A percentile compares a stretch with the other conserved stretches of the same genome.
Conservation (phyloP, 2,888 invertebrate species). For the Artemia sinica region DNA sequence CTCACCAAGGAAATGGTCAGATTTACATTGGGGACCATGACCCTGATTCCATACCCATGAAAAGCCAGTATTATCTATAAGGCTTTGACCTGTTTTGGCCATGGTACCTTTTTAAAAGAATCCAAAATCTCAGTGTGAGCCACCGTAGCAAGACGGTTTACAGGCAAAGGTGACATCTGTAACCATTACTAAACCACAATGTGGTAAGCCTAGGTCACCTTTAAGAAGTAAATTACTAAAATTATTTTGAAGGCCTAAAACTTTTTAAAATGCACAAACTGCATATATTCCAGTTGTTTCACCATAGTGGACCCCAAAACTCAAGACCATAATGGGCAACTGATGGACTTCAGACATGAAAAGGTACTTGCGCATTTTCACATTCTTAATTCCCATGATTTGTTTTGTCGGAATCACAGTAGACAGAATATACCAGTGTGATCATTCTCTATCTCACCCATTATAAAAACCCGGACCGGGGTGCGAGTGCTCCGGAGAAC, state of each 20-base stretch:
- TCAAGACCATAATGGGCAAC: not conserved
- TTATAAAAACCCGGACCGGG: too few species aligned
- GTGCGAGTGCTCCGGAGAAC: too few species aligned
- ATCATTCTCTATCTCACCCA: too few species aligned
- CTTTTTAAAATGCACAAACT: not conserved
- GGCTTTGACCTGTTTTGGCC: conserved; percentile 10
- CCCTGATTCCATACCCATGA: not conserved
- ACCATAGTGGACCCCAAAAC: too few species aligned
- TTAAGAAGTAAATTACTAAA: too few species aligned
- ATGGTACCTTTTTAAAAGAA: not conserved
- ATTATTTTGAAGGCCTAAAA: not conserved
- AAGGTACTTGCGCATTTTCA: not conserved
- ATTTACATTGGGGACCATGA: not conserved
- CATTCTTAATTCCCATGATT: not conserved
- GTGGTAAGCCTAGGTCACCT: too few species aligned
- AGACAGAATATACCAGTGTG: too few species aligned
- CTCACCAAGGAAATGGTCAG: not conserved
- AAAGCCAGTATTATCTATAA: not conserved
- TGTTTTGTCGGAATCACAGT: not conserved
- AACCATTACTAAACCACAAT: not conserved
- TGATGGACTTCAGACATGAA: not conserved
- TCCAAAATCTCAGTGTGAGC: not conserved
- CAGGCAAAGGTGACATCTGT: conserved; percentile 2
- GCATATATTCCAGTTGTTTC: not conserved
- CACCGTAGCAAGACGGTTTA: not conserved